Evolutionary conservation across 2,797 vertebrate genomes (phyloP), one percentile per base, ranked within the genome.

Genomic region (Sebastes iracundus): DNA sequence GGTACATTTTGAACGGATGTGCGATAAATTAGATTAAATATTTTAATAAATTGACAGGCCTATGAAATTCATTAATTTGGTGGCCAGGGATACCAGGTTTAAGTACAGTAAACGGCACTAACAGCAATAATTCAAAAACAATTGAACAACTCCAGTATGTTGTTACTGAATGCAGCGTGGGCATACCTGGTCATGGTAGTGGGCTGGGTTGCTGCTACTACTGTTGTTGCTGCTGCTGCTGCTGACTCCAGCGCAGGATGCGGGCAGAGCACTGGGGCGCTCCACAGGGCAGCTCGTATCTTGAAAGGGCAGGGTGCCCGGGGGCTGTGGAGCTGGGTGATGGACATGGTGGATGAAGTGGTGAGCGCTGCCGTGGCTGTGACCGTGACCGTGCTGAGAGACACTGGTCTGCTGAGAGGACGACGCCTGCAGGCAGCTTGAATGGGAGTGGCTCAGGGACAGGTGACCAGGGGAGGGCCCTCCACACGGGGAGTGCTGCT

Each of bases 401-500:
- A 84, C 56, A 20, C 82, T 59, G 22, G 85, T 82, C 80, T 93
- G 93, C 87, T 93, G 96, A 88, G 97, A 96, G 60, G 96, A 91
- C 2, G 93, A 96, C 30, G 96, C 96, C 93, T 98, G 98, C 91
- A 98, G 94, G 92, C 99, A 99, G 92, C 96, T 97, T 56, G 97
- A 92, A 72, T 98, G 98, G 3, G 97, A 91, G 89, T 99, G 98
- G 83, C 96, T 96, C 88, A 99, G 86, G 0, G 96, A 88, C 81
- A 98, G 96, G 88, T 97, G 97, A 89, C 91, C 95, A 72, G 98
- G 97, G 27, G 98, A 96, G 27, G 97, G 96, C 71, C 97, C 97
- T 83, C 97, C 96, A 70, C 99, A 99, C 0, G 99, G 97, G 4
- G 99, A 99, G 93, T 99, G 99, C 93, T 99, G 98, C 68, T 98